Evolutionary conservation across 1,140 invertebrate genomes (phyloP).

Genomic region (Drosophila persimilis): DNA sequence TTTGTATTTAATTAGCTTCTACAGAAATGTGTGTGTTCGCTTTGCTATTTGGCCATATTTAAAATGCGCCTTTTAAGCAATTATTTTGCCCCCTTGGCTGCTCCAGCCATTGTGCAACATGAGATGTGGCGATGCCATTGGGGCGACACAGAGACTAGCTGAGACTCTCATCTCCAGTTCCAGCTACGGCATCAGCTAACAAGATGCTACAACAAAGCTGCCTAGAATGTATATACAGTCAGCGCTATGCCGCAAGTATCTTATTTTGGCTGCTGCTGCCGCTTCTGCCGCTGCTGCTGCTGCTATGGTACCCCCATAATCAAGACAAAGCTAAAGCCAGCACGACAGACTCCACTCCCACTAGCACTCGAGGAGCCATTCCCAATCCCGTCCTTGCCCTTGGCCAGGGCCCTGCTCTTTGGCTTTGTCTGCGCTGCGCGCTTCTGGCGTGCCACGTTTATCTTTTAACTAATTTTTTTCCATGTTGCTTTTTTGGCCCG

Average conservation of each 20-base stretch:
- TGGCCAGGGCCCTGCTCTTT: conserved; percentile 26
- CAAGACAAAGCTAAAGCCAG: conserved; percentile 73
- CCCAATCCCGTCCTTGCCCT: conserved; percentile 7
- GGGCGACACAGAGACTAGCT: too few relatives aligned
- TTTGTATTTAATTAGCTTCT: conserved; percentile 76
- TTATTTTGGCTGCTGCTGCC: conserved; percentile 53
- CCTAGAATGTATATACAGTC: conserved; percentile 39
- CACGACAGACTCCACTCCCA: conserved; percentile 41
- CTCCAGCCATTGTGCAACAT: conserved; percentile 64
- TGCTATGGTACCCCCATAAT: conserved; percentile 65
- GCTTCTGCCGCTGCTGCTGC: conserved; percentile 19
- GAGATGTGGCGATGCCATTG: conserved; percentile 10
- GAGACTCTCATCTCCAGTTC: conserved; percentile 28
- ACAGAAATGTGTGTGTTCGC: conserved; percentile 51
- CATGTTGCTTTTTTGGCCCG: conserved; percentile 64
- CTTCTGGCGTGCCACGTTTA: conserved; percentile 78
- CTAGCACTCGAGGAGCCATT: neutral
- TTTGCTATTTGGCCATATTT: conserved; percentile 70
- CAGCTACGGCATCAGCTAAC: conserved; percentile 29
- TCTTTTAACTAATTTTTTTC: conserved; percentile 81
- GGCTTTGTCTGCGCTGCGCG: conserved; percentile 64
- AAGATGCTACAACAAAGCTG: conserved; percentile 53
- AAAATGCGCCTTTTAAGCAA: conserved; percentile 75
- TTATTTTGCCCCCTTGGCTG: conserved; percentile 56
- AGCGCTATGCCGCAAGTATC: conserved; percentile 60